These are phyloP conservation scores for Scolanthus callimorphus DNA, from an alignment of 92 coral and sea anemone genomes.

Conservation along the genomic window DNA sequence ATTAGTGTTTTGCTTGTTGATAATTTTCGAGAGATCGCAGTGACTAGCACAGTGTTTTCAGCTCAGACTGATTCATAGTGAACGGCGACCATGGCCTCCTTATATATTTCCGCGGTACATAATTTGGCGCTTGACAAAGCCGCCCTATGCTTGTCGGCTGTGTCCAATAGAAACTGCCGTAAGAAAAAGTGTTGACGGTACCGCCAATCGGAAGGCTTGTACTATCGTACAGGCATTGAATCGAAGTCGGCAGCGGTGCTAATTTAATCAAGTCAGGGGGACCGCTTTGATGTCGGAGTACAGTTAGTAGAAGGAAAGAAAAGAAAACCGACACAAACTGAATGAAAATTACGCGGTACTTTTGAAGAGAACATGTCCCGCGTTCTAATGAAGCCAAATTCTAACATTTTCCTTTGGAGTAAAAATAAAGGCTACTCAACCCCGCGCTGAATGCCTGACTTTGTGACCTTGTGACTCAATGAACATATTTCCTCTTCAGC, in stretches of 20 bases:
- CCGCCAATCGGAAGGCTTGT: not conserved
- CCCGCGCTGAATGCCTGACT: too few relatives aligned
- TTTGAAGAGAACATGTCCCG: too few relatives aligned
- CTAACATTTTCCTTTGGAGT: too few relatives aligned
- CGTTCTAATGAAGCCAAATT: too few relatives aligned
- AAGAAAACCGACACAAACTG: constrained; percentile 1
- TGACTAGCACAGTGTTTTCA: constrained; percentile 21
- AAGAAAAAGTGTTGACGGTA: constrained; percentile 1
- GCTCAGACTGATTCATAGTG: constrained; percentile 7
- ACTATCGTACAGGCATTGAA: not conserved
- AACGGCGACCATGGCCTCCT: constrained; percentile 16
- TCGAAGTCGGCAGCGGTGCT: not conserved
- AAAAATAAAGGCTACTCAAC: too few relatives aligned
- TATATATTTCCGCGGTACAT: constrained; percentile 39
- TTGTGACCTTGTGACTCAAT: too few relatives aligned
- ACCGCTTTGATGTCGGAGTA: too few relatives aligned
- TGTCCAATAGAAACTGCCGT: not conserved
- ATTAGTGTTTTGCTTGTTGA: not conserved
- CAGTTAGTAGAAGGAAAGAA: too few relatives aligned
- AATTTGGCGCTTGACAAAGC: constrained; percentile 20
- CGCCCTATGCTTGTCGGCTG: constrained; percentile 10
- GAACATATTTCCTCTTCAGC: too few relatives aligned
- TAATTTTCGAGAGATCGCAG: constrained; percentile 7
- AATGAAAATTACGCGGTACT: too few relatives aligned
- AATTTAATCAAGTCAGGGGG: not conserved